A percentile compares a stretch with the other conserved stretches of the same genome.
phyloP scores from a whole-genome alignment of 2,888 invertebrate genomes.

The Macrosoma leucophasiata region DNA sequence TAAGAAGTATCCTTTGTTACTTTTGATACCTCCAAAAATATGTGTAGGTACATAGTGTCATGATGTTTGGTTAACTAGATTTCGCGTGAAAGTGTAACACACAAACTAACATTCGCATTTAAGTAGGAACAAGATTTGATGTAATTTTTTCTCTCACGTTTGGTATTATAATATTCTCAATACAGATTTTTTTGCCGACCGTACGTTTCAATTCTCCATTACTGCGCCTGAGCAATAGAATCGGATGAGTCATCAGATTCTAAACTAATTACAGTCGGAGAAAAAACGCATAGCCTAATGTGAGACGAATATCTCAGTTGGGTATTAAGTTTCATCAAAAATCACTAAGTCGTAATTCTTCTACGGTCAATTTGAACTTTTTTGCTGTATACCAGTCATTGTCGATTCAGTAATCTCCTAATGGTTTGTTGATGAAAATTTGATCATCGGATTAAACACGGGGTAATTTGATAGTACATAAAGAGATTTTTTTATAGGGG shows the following conservation, averaged over 20 bases:
- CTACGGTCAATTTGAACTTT: conserved; percentile 25
- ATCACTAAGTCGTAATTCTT: conserved; percentile 41
- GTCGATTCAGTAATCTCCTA: no score
- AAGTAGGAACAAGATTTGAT: no score
- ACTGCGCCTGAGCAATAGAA: conserved; percentile 57
- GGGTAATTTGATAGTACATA: conserved; percentile 6
- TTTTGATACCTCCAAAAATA: no score
- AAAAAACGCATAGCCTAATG: conserved; percentile 56
- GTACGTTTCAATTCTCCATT: conserved; percentile 45
- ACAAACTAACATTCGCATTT: no score
- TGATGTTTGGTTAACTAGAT: no score
- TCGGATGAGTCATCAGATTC: conserved; percentile 68
- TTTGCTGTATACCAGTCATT: no score
- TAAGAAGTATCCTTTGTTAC: no score
- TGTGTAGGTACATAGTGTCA: no score
- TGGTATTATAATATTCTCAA: no score
- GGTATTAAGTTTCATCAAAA: conserved; percentile 47
- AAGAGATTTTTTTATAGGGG: conserved; percentile 10
- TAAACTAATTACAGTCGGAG: conserved; percentile 66
- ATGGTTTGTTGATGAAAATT: conserved; percentile 20
- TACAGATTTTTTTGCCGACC: conserved; percentile 33
- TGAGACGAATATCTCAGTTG: conserved; percentile 50
- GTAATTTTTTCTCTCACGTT: no score
- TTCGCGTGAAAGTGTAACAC: no score
- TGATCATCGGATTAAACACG: conserved; percentile 11